Evolutionary conservation across 1,140 invertebrate species (phyloP).

Genomic region (Meloidogyne floridensis): DNA sequence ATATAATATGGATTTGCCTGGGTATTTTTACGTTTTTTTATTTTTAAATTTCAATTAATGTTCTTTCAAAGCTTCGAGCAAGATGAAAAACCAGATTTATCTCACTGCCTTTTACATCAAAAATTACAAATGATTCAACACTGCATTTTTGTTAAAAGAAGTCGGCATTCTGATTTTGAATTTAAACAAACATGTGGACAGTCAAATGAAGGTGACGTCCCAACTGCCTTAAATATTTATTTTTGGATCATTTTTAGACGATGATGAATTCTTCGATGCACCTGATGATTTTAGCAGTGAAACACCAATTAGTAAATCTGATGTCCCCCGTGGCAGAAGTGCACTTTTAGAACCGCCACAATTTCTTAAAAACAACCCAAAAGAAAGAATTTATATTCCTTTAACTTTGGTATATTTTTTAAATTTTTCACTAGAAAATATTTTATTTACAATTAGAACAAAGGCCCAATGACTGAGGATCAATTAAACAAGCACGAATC

Average conservation of each 20-base stretch:
- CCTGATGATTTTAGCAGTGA: constrained; percentile 20
- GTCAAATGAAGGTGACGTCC: background rate
- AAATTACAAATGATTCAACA: constrained; percentile 95
- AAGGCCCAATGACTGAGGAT: constrained; percentile 93
- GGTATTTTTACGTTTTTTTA: constrained; percentile 36
- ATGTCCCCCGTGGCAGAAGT: constrained; percentile 73
- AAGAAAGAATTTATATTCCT: constrained; percentile 76
- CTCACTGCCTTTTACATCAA: constrained; percentile 87
- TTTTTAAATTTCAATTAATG: background rate
- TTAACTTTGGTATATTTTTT: constrained; percentile 73
- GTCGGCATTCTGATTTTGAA: constrained; percentile 62
- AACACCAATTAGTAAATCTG: constrained; percentile 69
- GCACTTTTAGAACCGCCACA: constrained; percentile 39
- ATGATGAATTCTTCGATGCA: constrained; percentile 70
- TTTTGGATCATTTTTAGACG: constrained; percentile 65
- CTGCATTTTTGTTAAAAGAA: constrained; percentile 80
- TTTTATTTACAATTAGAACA: constrained; percentile 70
- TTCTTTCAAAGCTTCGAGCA: constrained; percentile 36
- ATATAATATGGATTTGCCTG: constrained; percentile 39
- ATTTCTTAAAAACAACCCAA: constrained; percentile 55
- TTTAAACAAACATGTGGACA: constrained; percentile 7
- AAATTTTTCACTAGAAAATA: background rate
- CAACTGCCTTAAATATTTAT: constrained; percentile 1
- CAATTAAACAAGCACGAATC: constrained; percentile 89
- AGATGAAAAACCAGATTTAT: constrained; percentile 71